phyloP scores from a whole-genome alignment of 2,113 vertebrate species.

The Orcinus orca region DNA sequence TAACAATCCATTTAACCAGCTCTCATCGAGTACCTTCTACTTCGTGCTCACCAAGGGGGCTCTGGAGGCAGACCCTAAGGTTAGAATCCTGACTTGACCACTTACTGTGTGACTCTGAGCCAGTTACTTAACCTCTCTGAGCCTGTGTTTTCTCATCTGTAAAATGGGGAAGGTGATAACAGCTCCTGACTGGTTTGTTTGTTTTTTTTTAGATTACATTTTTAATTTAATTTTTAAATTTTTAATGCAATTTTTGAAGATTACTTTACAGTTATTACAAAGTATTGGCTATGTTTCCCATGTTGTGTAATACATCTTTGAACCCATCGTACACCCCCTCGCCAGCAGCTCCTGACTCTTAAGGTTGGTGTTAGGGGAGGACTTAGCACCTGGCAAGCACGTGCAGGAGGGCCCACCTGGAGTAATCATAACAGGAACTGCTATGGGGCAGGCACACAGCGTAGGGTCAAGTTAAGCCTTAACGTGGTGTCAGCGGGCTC shows the following conservation, averaged over 20 bases:
- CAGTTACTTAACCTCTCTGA: neutral
- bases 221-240: neutral
- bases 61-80: neutral
- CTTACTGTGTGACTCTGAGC: neutral
- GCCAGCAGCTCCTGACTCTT: neutral
- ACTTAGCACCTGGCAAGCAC: rapidly evolving
- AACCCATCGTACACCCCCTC: neutral
- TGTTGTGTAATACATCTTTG: neutral
- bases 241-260: neutral
- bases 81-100: neutral
- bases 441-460: neutral
- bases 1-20: neutral
- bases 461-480: neutral
- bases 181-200: neutral
- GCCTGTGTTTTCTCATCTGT: neutral
- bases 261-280: neutral
- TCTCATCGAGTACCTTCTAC: neutral
- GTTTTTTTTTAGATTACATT: neutral
- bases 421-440: rapidly evolving
- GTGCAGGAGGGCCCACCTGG: rapidly evolving
- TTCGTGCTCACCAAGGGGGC: neutral
- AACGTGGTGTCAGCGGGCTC: rapidly evolving
- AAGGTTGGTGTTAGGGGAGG: neutral
- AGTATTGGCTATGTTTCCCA: neutral
- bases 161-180: neutral